phyloP scores from a whole-genome alignment of 2,888 invertebrate species.

The Lepidocyrtoides sp. region DNA sequence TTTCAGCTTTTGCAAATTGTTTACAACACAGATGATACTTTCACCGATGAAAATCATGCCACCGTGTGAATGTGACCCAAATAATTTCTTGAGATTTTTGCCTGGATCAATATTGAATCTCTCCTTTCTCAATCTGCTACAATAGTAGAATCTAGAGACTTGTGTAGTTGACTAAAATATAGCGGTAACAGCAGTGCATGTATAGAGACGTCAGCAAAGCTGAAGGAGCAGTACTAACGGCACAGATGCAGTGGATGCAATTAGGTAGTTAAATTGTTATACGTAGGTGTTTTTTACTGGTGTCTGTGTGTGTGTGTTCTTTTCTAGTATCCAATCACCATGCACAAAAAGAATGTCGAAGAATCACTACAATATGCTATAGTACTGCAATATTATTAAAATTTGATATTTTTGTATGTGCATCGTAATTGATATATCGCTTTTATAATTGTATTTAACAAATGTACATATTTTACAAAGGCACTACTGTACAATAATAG shows the following conservation, averaged over 20 bases:
- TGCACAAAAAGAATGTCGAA: neutral
- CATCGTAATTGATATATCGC: neutral
- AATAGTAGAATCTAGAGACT: neutral
- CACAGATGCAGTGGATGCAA: conserved; percentile 69
- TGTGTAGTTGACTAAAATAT: neutral
- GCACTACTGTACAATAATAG: neutral
- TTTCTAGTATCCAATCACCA: neutral
- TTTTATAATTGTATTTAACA: neutral
- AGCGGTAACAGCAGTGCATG: neutral
- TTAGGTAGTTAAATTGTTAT: conserved; percentile 61
- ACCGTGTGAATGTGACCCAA: conserved; percentile 52
- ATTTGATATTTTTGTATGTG: neutral
- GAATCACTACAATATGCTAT: neutral
- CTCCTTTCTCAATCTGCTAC: conserved; percentile 25
- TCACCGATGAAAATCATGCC: neutral
- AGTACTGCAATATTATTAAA: neutral
- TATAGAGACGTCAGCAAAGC: conserved; percentile 35
- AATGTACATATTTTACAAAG: neutral
- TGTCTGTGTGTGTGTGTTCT: too few species aligned
- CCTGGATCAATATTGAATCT: conserved; percentile 65
- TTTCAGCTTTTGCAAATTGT: conserved; percentile 2
- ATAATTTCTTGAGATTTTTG: conserved; percentile 64
- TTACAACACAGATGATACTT: conserved; percentile 3
- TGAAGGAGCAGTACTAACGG: neutral
- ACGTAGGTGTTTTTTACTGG: conserved; percentile 15